These are phyloP conservation scores for Coreius guichenoti DNA, from an alignment of 2,797 vertebrate species.

Conservation along the genomic window DNA sequence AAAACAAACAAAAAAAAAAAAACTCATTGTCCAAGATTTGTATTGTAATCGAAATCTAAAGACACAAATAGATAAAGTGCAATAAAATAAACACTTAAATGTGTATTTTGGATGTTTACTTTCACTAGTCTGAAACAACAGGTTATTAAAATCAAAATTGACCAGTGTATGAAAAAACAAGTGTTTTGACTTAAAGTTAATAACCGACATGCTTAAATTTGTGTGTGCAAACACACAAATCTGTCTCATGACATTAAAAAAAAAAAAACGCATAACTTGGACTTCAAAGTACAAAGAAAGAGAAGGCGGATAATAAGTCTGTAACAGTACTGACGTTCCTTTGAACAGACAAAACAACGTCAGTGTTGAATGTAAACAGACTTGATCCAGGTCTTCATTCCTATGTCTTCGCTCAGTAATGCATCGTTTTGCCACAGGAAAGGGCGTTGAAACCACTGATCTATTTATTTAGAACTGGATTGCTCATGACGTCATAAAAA, in stretches of 20 bases:
- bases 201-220: too few species aligned
- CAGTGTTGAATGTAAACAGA: conserved; percentile 34
- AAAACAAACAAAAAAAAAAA: too few species aligned
- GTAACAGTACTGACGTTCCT: neutral
- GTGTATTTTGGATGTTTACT: neutral
- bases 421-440: neutral
- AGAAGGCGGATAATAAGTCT: neutral
- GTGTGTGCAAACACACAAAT: neutral
- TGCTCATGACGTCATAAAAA: too few species aligned
- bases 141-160: neutral
- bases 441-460: too few species aligned
- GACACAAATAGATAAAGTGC: neutral
- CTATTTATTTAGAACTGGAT: too few species aligned
- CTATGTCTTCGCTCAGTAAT: neutral
- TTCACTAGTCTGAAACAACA: neutral
- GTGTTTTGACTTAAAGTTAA: neutral
- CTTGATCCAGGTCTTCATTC: conserved; percentile 18
- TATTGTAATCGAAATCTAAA: neutral
- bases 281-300: neutral
- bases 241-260: neutral
- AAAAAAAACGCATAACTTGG: neutral
- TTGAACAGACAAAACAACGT: neutral
- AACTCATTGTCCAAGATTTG: neutral
- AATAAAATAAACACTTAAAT: neutral
- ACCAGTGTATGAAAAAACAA: neutral